Base-by-base conservation (phyloP, 1,140 invertebrate species). In the Bursaphelenchus mucronatus region DNA sequence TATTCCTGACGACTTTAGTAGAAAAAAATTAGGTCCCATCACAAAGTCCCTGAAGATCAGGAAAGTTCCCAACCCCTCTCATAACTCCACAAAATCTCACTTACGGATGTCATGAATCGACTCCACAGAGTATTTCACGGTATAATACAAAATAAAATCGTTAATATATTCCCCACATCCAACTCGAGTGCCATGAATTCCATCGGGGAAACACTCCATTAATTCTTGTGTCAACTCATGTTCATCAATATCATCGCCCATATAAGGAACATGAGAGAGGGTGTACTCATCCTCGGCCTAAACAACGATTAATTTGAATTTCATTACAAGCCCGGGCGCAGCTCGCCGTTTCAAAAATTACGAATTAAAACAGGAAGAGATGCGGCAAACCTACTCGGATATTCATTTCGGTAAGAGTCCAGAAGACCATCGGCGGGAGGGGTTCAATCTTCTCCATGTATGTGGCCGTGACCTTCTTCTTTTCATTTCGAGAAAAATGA, bases 321-420 rank as follows among this genome's bases (percentile, higher is more conserved):
- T 30, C 49, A 5, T 5, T 1, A 50, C 1, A 17, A 50, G 15
- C 49, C 49, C 15, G 49, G 15, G 19, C n/a, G 15, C 3, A 17
- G 17, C n/a, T 5, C n/a, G 47, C 47, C 47, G n/a, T n/a, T n/a
- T n/a, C n/a, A n/a, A 51, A n/a, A 19, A 13, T 61, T 4, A 4
- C 39, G 1, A 19, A 61, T 13, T 61, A 40, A 4, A 17, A 58
- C n/a, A n/a, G n/a, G n/a, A n/a, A n/a, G n/a, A n/a, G n/a, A n/a
- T n/a, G n/a, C n/a, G 58, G 3, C 8, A 61, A 21, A 63, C 64
- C 21, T 11, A 76, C 71, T 10, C 58, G 68, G 9, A 73, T 62
- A 58, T 73, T 73, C 13, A 66, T 61, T 53, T 73, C 74, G 39
- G 71, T 73, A 39, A 72, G 68, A 13, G 71, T 73, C 71, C 71